A percentile compares a stretch with the other conserved stretches of the same genome.
Evolutionary conservation across 1,140 invertebrate species (phyloP).

Genomic region (Nephila pilipes): DNA sequence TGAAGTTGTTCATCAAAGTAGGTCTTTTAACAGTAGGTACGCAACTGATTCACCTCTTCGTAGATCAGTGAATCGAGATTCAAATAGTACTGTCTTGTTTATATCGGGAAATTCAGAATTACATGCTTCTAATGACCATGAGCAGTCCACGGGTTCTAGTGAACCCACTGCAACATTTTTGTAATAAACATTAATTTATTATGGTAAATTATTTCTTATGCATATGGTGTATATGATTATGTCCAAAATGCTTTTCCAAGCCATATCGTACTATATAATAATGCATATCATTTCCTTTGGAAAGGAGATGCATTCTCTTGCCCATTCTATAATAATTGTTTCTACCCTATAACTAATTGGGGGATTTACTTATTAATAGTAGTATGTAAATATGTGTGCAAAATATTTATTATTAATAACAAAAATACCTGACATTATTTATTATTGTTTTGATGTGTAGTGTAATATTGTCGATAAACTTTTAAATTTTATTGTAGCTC

Average conservation of each 20-base stretch:
- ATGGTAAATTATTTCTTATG: neutral
- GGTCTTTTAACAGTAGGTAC: constrained; percentile 53
- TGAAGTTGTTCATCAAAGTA: constrained; percentile 67
- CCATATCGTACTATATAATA: constrained; percentile 21
- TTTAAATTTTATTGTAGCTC: neutral
- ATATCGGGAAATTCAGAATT: constrained; percentile 51
- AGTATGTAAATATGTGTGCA: constrained; percentile 12
- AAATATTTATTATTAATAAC: constrained; percentile 24
- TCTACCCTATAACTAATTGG: neutral
- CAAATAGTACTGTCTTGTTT: constrained; percentile 72
- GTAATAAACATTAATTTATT: constrained; percentile 10
- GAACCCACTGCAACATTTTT: constrained; percentile 62
- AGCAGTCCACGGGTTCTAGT: constrained; percentile 44
- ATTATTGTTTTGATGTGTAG: constrained; percentile 4
- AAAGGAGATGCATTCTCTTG: neutral
- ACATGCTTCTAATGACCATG: constrained; percentile 16
- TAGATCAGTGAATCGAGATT: constrained; percentile 34
- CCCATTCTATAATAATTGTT: constrained; percentile 6
- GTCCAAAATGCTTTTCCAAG: constrained; percentile 28
- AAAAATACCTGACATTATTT: neutral
- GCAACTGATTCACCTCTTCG: neutral
- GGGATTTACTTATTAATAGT: neutral
- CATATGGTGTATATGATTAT: neutral
- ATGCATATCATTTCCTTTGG: constrained; percentile 32
- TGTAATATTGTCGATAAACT: neutral